These are phyloP conservation scores for Trichechus manatus DNA, from an alignment of 2,113 vertebrate species.

Conservation along the genomic window DNA sequence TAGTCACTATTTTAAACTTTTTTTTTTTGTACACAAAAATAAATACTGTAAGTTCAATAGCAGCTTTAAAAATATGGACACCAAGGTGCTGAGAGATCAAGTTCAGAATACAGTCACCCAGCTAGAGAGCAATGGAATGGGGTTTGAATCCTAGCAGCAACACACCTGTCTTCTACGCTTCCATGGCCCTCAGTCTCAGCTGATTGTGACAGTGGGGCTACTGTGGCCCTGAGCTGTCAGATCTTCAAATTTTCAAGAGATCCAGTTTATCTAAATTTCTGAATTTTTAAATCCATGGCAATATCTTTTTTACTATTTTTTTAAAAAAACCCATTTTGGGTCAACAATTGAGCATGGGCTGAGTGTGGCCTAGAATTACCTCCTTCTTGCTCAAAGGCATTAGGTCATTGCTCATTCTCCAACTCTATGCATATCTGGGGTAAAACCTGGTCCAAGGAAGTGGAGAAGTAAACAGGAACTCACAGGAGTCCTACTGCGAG, in stretches of 20 bases:
- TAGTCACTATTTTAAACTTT: background rate
- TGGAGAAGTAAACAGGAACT: conserved; percentile 23
- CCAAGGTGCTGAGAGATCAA: conserved; percentile 13
- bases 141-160: conserved; percentile 6
- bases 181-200: background rate
- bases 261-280: background rate
- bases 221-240: background rate
- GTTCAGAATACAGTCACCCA: background rate
- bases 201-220: background rate
- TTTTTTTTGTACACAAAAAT: conserved; percentile 14
- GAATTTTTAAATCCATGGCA: background rate
- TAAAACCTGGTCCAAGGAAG: conserved; percentile 23
- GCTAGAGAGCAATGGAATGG: background rate
- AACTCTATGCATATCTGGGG: background rate
- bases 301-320: background rate
- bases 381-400: conserved; percentile 13
- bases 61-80: conserved; percentile 11
- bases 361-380: background rate
- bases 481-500: background rate
- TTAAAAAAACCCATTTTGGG: background rate
- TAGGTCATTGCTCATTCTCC: background rate
- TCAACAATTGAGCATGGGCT: background rate
- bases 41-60: background rate
- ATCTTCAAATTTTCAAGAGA: background rate
- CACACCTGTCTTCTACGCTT: background rate